Evolutionary conservation across 2,888 invertebrate species (phyloP).

Genomic region (Trachelus troglodyta): DNA sequence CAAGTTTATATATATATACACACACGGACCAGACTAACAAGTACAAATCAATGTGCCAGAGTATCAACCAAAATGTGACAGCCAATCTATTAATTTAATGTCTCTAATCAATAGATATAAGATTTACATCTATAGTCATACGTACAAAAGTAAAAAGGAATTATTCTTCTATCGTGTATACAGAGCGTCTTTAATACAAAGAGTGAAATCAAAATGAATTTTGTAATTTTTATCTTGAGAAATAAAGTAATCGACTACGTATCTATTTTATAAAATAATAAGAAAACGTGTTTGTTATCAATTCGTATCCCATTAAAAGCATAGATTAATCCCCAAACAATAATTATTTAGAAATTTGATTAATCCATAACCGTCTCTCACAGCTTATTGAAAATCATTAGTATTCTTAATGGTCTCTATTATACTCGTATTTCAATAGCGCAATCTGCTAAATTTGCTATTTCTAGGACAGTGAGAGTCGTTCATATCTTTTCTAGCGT

Average conservation of each 20-base stretch:
- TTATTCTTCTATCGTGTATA: not conserved
- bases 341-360: not conserved
- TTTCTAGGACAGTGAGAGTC: not conserved
- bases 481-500: not conserved
- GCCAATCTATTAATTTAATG: not conserved
- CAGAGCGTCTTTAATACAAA: not conserved
- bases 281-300: not conserved
- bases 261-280: not conserved
- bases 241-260: not conserved
- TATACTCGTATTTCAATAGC: not conserved
- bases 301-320: not conserved
- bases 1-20: not conserved
- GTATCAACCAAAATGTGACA: not conserved
- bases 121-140: not conserved
- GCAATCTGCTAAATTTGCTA: not conserved
- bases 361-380: not conserved
- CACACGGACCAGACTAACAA: not conserved
- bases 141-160: not conserved
- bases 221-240: conserved; percentile 5
- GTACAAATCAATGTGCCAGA: conserved; percentile 7
- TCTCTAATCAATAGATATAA: conserved; percentile 4
- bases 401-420: not conserved
- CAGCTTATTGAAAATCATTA: not conserved
- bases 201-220: conserved; percentile 3
- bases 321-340: not conserved